Evolutionary conservation across 92 coral and sea anemone genomes (phyloP), one percentile per base, ranked within the genome.

Genomic region (Siderastrea radians): DNA sequence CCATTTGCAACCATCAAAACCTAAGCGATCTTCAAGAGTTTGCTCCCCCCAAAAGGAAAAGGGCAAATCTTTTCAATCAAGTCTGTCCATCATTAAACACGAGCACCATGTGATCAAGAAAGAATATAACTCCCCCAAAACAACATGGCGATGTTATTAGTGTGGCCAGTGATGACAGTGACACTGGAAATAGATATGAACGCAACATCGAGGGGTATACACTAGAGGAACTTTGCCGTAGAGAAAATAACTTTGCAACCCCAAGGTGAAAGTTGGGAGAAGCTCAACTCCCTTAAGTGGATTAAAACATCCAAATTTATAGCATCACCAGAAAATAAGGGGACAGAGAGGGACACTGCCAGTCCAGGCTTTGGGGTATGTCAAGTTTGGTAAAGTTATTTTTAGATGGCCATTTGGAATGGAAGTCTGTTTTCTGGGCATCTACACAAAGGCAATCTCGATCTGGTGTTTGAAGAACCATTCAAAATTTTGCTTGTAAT

Each of bases 201-300:
- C 2, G 75, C 45, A 50, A 80, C 72, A 62, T 63, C 6, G 46
- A 19, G 49, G 43, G 55, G 62, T 51, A 61, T 51, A 51, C 51
- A 80, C 67, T 65, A n/a, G 49, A 26, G 62, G 84, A 80, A 9
- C 59, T 80, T 66, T 62, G 74, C 61, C 19, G 19, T 66, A 60
- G 75, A 64, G 73, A 65, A 6, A 11, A 65, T 49, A 80, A 64
- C 51, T 80, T 80, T 49, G 59, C 75, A 16, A 80, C 75, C 75
- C 84, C 75, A 17, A 16, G 62, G 6, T 7, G 74, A 8, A 49
- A 64, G 38, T 80, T 65, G 75, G 84, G 75, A 26, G 38, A 80
- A 64, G 61, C 75, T 5, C 49, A 65, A 51, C 84, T 80, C 58
- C 84, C 75, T 62, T 49, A 49, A 0, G 85, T 80, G 11, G 85